Base-by-base conservation (phyloP, 2,888 invertebrate genomes). In the Sphaerophoria rueppellii region DNA sequence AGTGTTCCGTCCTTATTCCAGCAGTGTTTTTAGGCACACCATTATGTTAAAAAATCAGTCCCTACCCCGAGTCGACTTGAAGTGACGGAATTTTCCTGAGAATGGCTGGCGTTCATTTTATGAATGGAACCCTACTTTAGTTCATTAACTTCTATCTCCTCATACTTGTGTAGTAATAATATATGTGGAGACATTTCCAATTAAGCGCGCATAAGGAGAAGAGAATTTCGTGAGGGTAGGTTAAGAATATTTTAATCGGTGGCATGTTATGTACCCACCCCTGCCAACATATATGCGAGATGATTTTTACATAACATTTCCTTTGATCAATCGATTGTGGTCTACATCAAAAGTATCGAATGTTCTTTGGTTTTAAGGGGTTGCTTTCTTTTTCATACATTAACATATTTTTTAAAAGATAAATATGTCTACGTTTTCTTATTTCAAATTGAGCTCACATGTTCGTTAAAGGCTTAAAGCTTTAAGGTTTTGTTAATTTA, bases 41-140 rank as follows among this genome's bases (percentile, higher is more conserved):
- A 46, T n/a, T n/a, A 61, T 34, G 9, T 14, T 34, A 3, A 34
- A 32, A 48, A 35, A 43, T 6, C 9, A 6, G 3, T 37, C 60
- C 16, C 9, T 11, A 3, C 6, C 16, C 40, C 40, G 6, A 24
- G 24, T 37, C 6, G 50, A 32, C 16, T 58, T 35, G 35, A 24
- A 35, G 48, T 43, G 32, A 48, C 48, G 48, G 60, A 16, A 75
- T 75, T 54, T 65, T 24, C 52, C 46, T 37, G 54, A 72, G 58
- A 61, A 69, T 55, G 67, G 52, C 74, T 75, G 75, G 80, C 80
- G 70, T 65, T 81, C 52, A 82, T 54, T 77, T 82, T 77, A 73
- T 82, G 77, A 82, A 82, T 82, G 82, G 55, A 81, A 69, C 40
- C 58, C 37, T 76, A 71, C 81, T 81, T 81, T 48, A 75, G 80